Conservation (phyloP, 2,113 vertebrate species). For the Tapirus terrestris region DNA sequence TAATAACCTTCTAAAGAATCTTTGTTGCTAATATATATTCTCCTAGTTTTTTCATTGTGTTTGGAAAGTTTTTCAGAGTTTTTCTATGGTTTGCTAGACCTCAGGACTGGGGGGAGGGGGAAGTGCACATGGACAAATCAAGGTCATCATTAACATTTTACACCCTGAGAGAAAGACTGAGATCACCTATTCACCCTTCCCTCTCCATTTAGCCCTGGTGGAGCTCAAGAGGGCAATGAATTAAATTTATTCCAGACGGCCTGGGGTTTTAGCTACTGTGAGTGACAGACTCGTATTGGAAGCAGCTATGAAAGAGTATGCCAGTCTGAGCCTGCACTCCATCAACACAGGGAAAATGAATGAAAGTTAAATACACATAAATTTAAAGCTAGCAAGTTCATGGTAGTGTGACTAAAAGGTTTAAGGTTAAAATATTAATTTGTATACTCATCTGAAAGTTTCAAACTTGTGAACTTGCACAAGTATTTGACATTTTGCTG, state of each 20-base stretch:
- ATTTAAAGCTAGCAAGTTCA: conserved; percentile 46
- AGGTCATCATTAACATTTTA: conserved; percentile 55
- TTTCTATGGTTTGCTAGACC: background rate
- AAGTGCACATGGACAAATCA: background rate
- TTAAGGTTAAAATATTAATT: background rate
- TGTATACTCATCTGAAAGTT: background rate
- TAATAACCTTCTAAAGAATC: background rate
- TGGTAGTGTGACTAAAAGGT: background rate
- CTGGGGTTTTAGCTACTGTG: conserved; percentile 38
- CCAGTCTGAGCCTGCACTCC: background rate
- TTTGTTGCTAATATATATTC: background rate
- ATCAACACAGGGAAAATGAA: background rate
- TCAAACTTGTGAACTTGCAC: background rate
- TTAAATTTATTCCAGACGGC: conserved; percentile 36
- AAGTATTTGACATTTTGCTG: background rate
- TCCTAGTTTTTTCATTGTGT: background rate
- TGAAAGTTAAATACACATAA: background rate
- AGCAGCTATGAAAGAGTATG: background rate
- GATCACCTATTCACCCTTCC: conserved; percentile 33
- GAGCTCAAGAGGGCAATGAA: conserved; percentile 47
- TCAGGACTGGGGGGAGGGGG: background rate
- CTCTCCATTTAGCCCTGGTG: conserved; percentile 5
- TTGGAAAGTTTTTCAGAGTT: conserved; percentile 3
- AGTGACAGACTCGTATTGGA: conserved; percentile 19
- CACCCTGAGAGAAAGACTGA: background rate